These are phyloP conservation scores for Brachyistius frenatus DNA, from an alignment of 2,113 vertebrate species.

Conservation along the genomic window DNA sequence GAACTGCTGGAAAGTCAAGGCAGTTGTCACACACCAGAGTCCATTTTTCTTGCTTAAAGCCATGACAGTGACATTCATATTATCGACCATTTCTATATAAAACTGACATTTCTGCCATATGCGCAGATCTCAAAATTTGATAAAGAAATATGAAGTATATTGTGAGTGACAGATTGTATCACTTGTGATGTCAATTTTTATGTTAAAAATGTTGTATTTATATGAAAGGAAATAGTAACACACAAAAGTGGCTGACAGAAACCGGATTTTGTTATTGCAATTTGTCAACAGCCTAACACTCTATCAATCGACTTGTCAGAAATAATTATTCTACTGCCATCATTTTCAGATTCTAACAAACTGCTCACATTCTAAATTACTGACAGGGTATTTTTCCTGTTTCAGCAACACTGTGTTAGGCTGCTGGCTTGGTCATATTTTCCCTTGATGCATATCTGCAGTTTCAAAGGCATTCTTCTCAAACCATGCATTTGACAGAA, in stretches of 20 bases:
- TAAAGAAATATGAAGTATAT: slow-evolving; percentile 60
- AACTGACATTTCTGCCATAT: slow-evolving; percentile 44
- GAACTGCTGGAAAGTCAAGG: not conserved
- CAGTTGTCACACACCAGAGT: slow-evolving; percentile 9
- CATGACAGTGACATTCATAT: slow-evolving; percentile 50
- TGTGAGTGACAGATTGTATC: slow-evolving; percentile 73
- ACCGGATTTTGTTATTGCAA: slow-evolving; percentile 78
- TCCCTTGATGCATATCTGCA: slow-evolving; percentile 76
- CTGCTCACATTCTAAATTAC: slow-evolving; percentile 78
- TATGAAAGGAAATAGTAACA: slow-evolving; percentile 71
- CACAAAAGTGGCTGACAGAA: slow-evolving; percentile 79
- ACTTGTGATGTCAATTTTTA: slow-evolving; percentile 65
- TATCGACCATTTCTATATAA: slow-evolving; percentile 41
- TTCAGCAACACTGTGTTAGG: slow-evolving; percentile 66
- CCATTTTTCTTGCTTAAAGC: slow-evolving; percentile 49
- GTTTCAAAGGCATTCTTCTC: slow-evolving; percentile 76
- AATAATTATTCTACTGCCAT: slow-evolving; percentile 79
- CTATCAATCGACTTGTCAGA: slow-evolving; percentile 82
- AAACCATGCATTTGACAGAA: slow-evolving; percentile 80
- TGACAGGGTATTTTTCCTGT: slow-evolving; percentile 73
- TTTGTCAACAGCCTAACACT: slow-evolving; percentile 74
- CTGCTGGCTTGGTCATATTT: slow-evolving; percentile 74
- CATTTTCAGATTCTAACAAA: slow-evolving; percentile 74
- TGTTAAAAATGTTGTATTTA: slow-evolving; percentile 61
- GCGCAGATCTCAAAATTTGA: slow-evolving; percentile 68